Percentiles rank a stretch among this genome's conserved stretches.
phyloP scores from a whole-genome alignment of 53 echinoderm and acorn worm species.

The Echinarachnius parma region DNA sequence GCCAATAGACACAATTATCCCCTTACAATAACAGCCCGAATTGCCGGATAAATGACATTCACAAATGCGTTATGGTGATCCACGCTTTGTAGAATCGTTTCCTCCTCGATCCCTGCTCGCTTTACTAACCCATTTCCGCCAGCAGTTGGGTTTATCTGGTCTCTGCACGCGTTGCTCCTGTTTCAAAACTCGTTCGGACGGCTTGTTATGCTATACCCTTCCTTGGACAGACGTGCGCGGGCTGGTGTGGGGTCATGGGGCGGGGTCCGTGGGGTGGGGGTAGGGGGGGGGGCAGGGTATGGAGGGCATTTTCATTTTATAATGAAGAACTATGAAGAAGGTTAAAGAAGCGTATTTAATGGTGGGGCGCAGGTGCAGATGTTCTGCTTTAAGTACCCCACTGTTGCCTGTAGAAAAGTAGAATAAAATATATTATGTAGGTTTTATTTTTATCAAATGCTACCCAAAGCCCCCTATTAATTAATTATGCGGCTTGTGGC shows the following conservation, averaged over 20 bases:
- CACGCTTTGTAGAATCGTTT: constrained; percentile 29
- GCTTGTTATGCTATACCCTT: constrained; percentile 32
- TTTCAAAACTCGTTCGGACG: no score
- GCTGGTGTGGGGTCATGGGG: constrained; percentile 8
- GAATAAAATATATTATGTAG: no score
- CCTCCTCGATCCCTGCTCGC: background rate
- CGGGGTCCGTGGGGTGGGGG: background rate
- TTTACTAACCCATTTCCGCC: constrained; percentile 30
- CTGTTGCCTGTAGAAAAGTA: no score
- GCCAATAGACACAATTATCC: constrained; percentile 47
- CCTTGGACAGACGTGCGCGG: background rate
- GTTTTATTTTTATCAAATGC: no score
- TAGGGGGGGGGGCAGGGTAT: background rate
- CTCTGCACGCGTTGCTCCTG: constrained; percentile 26
- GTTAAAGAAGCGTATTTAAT: no score
- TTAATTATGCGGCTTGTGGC: no score
- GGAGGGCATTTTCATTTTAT: no score
- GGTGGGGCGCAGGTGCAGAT: no score
- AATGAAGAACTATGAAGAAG: no score
- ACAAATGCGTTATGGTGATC: constrained; percentile 40
- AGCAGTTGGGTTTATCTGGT: constrained; percentile 16
- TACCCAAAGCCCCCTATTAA: no score
- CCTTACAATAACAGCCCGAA: constrained; percentile 35
- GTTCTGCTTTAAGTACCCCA: no score
- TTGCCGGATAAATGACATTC: constrained; percentile 31